These are phyloP conservation scores for Aphrocallistes beatrix DNA, from an alignment of 37 sponge, comb jelly and placozoan species.

Conservation along the genomic window DNA sequence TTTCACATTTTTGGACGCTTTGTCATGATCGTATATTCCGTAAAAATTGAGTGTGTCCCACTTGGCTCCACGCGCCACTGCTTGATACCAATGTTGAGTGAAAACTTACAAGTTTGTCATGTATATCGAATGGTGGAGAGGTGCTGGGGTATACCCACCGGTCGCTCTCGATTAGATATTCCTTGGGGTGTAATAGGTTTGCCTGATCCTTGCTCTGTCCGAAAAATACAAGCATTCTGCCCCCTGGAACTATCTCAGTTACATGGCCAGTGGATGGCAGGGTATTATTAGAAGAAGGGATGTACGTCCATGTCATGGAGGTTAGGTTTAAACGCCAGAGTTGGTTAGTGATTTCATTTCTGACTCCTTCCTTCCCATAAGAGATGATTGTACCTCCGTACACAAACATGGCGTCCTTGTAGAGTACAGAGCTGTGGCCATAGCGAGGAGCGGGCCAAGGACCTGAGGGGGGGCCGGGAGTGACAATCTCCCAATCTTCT, in stretches of 20 bases:
- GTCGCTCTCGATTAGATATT: background rate
- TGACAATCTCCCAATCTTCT: background rate
- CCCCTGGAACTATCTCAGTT: background rate
- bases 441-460: background rate
- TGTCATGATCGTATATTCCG: too few species aligned
- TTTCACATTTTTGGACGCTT: too few species aligned
- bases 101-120: too few species aligned
- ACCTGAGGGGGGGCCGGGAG: background rate
- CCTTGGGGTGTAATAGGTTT: background rate
- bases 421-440: background rate
- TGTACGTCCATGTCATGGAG: background rate
- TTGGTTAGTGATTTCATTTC: background rate
- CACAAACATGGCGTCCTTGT: background rate
- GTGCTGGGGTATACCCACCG: background rate
- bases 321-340: background rate
- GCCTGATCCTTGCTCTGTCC: background rate
- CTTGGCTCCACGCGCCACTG: too few species aligned
- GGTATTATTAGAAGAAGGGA: background rate
- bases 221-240: background rate
- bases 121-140: background rate
- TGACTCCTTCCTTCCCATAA: background rate
- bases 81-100: too few species aligned
- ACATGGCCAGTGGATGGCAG: background rate
- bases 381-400: background rate
- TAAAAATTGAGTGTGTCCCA: too few species aligned